Conservation (phyloP, 1,140 invertebrate species). For the Drosophila teissieri region DNA sequence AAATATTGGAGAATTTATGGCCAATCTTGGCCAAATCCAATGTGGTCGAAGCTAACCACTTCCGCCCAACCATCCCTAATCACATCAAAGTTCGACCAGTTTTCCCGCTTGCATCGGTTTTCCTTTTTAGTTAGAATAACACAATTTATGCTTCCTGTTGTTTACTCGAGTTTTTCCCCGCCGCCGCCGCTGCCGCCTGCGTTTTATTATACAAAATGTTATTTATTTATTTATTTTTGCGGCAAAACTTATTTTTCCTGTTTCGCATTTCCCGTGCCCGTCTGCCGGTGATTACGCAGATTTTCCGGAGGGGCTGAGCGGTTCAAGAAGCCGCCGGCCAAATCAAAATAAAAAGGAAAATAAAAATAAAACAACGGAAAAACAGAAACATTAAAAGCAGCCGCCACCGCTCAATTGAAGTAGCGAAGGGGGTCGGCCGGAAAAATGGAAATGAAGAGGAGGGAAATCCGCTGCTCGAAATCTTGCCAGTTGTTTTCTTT, state of each 20-base stretch:
- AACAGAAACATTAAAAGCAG: slow-evolving; percentile 70
- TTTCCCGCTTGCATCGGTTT: neutral
- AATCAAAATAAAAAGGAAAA: slow-evolving; percentile 49
- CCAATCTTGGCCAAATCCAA: neutral
- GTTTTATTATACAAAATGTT: slow-evolving; percentile 60
- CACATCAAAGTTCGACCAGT: slow-evolving; percentile 51
- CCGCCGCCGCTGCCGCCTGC: slow-evolving; percentile 1
- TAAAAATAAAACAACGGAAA: slow-evolving; percentile 52
- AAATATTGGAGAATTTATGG: too few species aligned
- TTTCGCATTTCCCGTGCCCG: neutral
- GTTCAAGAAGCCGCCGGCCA: slow-evolving; percentile 23
- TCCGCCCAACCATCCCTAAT: slow-evolving; percentile 43
- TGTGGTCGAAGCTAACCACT: slow-evolving; percentile 27
- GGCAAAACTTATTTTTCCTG: slow-evolving; percentile 64
- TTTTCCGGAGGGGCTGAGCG: slow-evolving; percentile 14
- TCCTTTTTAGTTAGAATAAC: slow-evolving; percentile 17
- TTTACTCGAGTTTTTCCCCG: slow-evolving; percentile 33
- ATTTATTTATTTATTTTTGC: slow-evolving; percentile 76
- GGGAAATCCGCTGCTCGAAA: slow-evolving; percentile 19
- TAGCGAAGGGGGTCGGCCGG: slow-evolving; percentile 1
- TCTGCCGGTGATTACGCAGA: slow-evolving; percentile 54
- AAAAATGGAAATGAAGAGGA: slow-evolving; percentile 1
- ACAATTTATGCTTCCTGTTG: slow-evolving; percentile 63
- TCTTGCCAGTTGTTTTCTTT: slow-evolving; percentile 51
- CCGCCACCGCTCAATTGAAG: slow-evolving; percentile 55